Conservation (phyloP, 2,888 invertebrate species). For the Colostygia pectinataria region DNA sequence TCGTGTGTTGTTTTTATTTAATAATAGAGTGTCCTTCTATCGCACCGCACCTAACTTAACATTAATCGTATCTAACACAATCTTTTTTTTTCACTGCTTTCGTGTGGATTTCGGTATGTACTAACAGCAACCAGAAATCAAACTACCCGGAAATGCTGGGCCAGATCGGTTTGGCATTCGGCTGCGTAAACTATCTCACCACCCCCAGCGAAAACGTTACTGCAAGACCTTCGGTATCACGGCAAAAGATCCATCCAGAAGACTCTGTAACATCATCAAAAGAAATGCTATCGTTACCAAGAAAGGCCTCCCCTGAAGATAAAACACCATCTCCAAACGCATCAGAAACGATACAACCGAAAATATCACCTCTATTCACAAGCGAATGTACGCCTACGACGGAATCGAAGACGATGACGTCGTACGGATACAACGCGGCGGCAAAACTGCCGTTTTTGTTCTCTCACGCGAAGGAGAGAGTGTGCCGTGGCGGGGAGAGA, state of each 20-base stretch:
- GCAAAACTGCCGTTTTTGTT: constrained; percentile 78
- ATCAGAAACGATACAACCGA: constrained; percentile 67
- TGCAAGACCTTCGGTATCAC: constrained; percentile 50
- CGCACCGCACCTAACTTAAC: constrained; percentile 36
- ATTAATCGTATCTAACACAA: constrained; percentile 45
- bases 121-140: constrained; percentile 76
- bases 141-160: constrained; percentile 82
- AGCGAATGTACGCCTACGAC: constrained; percentile 66
- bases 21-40: constrained; percentile 34
- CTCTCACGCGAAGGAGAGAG: constrained; percentile 62
- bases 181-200: constrained; percentile 78
- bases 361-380: constrained; percentile 72
- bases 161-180: constrained; percentile 79
- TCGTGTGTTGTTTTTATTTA: constrained; percentile 64
- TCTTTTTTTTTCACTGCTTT: constrained; percentile 58
- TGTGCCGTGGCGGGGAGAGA: constrained; percentile 47
- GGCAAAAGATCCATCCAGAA: constrained; percentile 74
- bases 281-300: constrained; percentile 60
- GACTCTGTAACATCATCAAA: constrained; percentile 58
- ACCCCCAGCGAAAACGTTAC: constrained; percentile 55
- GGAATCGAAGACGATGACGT: constrained; percentile 72
- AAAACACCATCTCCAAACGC: constrained; percentile 64
- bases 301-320: constrained; percentile 67
- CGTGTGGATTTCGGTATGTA: constrained; percentile 55
- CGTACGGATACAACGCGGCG: constrained; percentile 79